Percentiles rank a stretch among this genome's conserved stretches.
These are phyloP conservation scores for Aphrophora alni DNA, from an alignment of 2,888 invertebrate genomes.

Conservation along the genomic window DNA sequence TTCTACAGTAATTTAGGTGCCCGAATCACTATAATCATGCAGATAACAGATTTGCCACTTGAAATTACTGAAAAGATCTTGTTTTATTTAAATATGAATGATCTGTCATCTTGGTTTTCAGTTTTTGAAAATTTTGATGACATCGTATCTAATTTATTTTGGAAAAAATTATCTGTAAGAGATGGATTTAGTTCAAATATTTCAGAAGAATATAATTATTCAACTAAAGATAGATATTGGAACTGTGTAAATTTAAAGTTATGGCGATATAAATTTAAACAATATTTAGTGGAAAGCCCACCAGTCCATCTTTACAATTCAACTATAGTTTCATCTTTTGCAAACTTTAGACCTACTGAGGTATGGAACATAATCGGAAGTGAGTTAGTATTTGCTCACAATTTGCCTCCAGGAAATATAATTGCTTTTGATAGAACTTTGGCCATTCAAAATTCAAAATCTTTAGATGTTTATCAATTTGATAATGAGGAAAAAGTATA, in stretches of 20 bases:
- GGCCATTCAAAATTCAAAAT: neutral
- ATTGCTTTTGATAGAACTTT: neutral
- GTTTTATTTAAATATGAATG: neutral
- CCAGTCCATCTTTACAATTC: neutral
- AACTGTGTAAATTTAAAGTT: neutral
- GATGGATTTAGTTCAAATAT: neutral
- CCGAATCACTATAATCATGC: too few species aligned
- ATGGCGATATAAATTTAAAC: neutral
- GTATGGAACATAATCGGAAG: neutral
- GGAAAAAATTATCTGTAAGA: neutral
- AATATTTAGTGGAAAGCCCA: neutral
- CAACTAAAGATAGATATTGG: neutral
- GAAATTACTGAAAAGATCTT: neutral
- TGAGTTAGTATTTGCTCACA: neutral
- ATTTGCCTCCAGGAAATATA: neutral
- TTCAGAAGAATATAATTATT: neutral
- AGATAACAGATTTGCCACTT: neutral
- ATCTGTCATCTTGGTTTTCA: neutral
- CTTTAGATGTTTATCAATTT: neutral
- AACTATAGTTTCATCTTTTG: neutral
- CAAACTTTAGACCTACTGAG: neutral
- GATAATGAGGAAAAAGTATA: neutral
- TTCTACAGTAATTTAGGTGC: too few species aligned
- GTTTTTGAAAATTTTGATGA: neutral
- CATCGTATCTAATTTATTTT: neutral